Base-by-base conservation (phyloP, 2,113 vertebrate species). In the Vireo altiloquus region DNA sequence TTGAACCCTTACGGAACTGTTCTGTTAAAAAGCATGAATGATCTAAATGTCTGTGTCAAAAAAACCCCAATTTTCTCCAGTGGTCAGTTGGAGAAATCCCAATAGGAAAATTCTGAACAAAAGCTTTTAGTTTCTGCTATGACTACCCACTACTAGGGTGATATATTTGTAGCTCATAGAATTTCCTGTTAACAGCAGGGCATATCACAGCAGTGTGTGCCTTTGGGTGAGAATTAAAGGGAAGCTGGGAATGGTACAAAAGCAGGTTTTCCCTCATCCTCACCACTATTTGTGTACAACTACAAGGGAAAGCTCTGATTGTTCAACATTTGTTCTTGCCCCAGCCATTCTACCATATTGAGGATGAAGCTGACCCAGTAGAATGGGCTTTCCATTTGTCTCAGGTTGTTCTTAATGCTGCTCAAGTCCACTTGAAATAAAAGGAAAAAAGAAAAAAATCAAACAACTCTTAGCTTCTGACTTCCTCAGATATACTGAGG, bases 341-440 rank as follows among this genome's bases (percentile, higher is more conserved):
- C 50, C 75, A 63, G 27, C 46, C 82, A 44, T 80, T 85, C 75
- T 77, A 61, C 59, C n/a, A 66, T 59, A 54, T n/a, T 42, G n/a
- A 72, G 74, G 25, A 50, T 53, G 81, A 92, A 92, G n/a, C n/a
- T 87, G 61, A 74, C 46, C 28, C 49, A n/a, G 35, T 24, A 77
- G 44, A 93, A 77, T 40, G 52, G 19, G 22, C 24, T 88, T 91
- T 82, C 47, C 57, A 52, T 54, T 85, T 88, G 50, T 91, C 91
- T 88, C 33, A 59, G 27, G 44, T 63, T 94, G 80, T 77, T 88
- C 42, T 88, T 85, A 90, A 87, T 77, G 70, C 27, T 91, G 31
- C 21, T 79, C 1, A 1, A 49, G 16, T 76, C 19, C 47, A 63
- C 12, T 15, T 59, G 63, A 92, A 95, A 92, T 42, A 68, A 94